Percentiles rank a stretch among this genome's conserved stretches.
These are phyloP conservation scores for Pangasianodon gigas DNA, from an alignment of 2,113 vertebrate species.

Conservation along the genomic window DNA sequence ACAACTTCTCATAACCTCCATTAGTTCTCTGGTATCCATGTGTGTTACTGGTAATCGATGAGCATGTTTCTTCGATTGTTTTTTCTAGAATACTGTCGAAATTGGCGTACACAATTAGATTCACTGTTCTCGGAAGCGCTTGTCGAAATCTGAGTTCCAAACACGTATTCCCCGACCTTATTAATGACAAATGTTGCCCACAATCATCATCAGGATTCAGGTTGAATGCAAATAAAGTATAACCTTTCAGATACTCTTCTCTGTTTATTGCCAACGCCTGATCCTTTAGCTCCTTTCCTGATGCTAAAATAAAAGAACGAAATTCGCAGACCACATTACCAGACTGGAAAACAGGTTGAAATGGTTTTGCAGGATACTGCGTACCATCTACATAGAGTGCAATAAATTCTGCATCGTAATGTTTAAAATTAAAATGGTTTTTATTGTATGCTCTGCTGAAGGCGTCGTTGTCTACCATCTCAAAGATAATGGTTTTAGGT, in stretches of 20 bases:
- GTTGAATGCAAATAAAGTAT: not conserved
- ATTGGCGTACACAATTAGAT: too few relatives aligned
- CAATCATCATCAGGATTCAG: not conserved
- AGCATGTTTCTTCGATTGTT: too few relatives aligned
- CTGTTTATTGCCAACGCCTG: not conserved
- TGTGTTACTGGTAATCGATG: too few relatives aligned
- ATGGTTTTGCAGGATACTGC: conserved; percentile 1
- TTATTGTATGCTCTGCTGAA: not conserved
- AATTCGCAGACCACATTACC: not conserved
- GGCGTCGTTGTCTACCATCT: not conserved
- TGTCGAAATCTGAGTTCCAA: not conserved
- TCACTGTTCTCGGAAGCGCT: too few relatives aligned
- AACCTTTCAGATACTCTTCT: not conserved
- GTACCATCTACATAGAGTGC: not conserved
- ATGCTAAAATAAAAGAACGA: not conserved
- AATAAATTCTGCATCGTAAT: not conserved
- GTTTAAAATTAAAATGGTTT: not conserved
- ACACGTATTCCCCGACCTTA: not conserved
- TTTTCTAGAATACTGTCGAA: too few relatives aligned
- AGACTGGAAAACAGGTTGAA: not conserved
- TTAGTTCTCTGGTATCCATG: too few relatives aligned
- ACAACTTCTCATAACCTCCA: too few relatives aligned
- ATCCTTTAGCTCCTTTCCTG: not conserved
- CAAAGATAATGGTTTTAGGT: not conserved
- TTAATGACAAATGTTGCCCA: not conserved